Conservation (phyloP, 23 tunicate species). For the Clavelina lepadiformis region DNA sequence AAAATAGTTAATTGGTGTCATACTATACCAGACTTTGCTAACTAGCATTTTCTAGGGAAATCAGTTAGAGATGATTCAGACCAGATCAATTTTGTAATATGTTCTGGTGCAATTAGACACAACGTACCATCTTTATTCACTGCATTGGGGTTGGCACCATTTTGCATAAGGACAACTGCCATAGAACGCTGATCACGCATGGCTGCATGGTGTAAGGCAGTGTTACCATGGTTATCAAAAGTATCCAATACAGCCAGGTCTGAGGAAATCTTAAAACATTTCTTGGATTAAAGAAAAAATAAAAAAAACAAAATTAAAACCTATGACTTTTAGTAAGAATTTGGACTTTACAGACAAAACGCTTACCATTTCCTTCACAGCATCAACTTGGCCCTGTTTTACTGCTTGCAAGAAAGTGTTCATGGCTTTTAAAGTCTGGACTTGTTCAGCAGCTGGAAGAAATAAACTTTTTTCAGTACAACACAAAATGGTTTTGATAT, state of each 20-base stretch:
- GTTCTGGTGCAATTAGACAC: background rate
- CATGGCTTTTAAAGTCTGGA: constrained; percentile 12
- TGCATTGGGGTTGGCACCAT: constrained; percentile 63
- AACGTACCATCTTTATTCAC: constrained; percentile 61
- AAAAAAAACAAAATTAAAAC: background rate
- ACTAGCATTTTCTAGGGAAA: background rate
- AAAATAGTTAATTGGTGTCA: background rate
- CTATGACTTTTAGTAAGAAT: background rate
- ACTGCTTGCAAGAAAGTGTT: constrained; percentile 50
- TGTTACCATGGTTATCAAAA: constrained; percentile 69
- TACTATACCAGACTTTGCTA: too few relatives aligned
- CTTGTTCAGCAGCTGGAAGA: constrained; percentile 86
- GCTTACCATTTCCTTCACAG: constrained; percentile 47
- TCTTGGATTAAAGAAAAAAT: background rate
- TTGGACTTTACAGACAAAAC: background rate
- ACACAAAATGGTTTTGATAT: too few relatives aligned
- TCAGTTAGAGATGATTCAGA: background rate
- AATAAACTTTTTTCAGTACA: background rate
- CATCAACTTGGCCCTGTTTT: constrained; percentile 58
- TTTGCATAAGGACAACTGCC: constrained; percentile 51
- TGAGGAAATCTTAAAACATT: constrained; percentile 31
- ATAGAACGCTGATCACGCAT: constrained; percentile 66
- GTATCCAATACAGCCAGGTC: constrained; percentile 23
- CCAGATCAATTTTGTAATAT: background rate
- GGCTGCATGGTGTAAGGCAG: constrained; percentile 74